phyloP scores from a whole-genome alignment of 2,113 vertebrate species.

The Alouatta palliata region DNA sequence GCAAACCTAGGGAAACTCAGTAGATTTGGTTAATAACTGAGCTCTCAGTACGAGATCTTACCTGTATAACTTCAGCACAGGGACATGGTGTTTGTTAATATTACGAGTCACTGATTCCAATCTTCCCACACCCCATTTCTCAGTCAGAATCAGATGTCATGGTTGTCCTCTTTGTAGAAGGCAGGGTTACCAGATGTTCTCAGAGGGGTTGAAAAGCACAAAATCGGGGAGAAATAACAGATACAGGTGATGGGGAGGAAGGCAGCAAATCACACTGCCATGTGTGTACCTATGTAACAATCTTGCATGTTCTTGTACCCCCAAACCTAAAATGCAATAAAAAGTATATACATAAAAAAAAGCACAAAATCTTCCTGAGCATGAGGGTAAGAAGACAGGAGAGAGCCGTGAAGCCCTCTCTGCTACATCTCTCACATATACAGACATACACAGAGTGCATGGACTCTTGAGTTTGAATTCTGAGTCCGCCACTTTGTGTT shows the following conservation, averaged over 20 bases:
- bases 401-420: background rate
- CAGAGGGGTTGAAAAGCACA: background rate
- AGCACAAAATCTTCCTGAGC: background rate
- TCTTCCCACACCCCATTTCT: background rate
- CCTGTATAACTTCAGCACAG: background rate
- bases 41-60: background rate
- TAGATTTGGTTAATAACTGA: background rate
- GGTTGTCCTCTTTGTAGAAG: background rate
- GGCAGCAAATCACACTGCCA: no score
- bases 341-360: no score
- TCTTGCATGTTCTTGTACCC: no score
- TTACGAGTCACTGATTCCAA: no score
- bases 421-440: background rate
- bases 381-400: background rate
- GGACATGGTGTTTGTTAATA: background rate
- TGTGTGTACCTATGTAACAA: no score
- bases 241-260: no score
- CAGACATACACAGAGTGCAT: background rate
- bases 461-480: background rate
- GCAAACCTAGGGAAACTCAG: no score
- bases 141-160: background rate
- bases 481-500: background rate
- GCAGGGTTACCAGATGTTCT: background rate
- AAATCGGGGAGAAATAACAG: no score
- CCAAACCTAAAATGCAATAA: no score